Base-by-base conservation (phyloP, 2,888 invertebrate species). In the Rhagonycha fulva region DNA sequence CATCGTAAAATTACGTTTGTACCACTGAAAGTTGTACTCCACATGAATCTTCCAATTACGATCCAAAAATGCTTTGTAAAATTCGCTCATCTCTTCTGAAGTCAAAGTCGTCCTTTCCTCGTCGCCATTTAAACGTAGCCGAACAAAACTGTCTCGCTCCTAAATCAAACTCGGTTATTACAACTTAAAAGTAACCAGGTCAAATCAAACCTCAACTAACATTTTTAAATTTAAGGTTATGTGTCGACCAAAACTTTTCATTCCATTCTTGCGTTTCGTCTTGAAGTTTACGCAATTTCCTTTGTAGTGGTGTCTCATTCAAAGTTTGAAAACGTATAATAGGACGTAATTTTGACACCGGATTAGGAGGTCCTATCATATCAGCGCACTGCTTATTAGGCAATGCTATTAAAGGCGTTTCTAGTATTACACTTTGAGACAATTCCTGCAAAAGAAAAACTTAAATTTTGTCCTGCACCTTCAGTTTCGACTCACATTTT, bases 41-140 rank as follows among this genome's bases (percentile, higher is more conserved):
- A 94, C 87, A 86, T 97, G 96, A 0, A 89, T 87, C 81, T 90
- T 91, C 92, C 94, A 94, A 86, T 96, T 95, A 84, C 94, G 93
- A 86, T 96, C 95, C 12, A 97, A 89, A 86, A 97, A 97, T 69
- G 91, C 87, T 88, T 95, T 96, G 85, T 97, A 97, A 87, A 97
- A 97, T 24, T 93, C 92, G 82, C 96, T 96, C 94, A 97, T 94
- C 87, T 95, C 94, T 87, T 96, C 95, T 1, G 95, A 93, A 4
- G 92, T 91, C 23, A 94, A 85, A 62, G 90, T 91, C 72, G 89
- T 88, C 80, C 91, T 87, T 30, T 87, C 88, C 66, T 84, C 82
- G 12, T 83, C 79, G 28, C 79, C 77, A 9, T 80, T 80, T 73
- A 85, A 85, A 30, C 86, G 76, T 14, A 78, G 74, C 67, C 85